phyloP scores from a whole-genome alignment of 1,140 invertebrate genomes.

The Magallana gigas region DNA sequence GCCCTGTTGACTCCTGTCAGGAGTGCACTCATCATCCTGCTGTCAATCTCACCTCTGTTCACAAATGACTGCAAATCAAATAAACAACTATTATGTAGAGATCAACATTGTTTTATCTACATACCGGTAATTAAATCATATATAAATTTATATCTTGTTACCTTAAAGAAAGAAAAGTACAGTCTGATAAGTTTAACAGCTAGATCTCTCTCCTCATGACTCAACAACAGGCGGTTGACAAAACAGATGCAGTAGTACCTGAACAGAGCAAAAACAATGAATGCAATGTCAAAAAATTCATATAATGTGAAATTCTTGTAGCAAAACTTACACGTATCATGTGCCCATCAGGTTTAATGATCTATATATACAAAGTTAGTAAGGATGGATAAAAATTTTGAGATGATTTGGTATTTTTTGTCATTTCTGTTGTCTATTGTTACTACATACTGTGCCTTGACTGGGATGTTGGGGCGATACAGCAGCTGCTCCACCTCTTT shows the following conservation, averaged over 20 bases:
- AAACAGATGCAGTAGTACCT: slow-evolving; percentile 95
- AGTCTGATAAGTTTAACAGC: slow-evolving; percentile 91
- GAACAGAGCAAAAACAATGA: slow-evolving; percentile 35
- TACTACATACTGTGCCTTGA: slow-evolving; percentile 85
- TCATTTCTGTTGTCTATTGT: too few species aligned
- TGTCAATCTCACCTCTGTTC: slow-evolving; percentile 88
- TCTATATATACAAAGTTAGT: too few species aligned
- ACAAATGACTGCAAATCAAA: slow-evolving; percentile 81
- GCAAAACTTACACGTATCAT: too few species aligned
- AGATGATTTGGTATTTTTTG: too few species aligned
- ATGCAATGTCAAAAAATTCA: background rate
- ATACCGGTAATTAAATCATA: too few species aligned
- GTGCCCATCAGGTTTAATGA: too few species aligned
- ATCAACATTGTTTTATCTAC: background rate
- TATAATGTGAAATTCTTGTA: too few species aligned
- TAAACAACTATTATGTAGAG: slow-evolving; percentile 24
- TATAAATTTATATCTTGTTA: slow-evolving; percentile 76
- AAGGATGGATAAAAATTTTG: too few species aligned
- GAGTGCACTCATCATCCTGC: slow-evolving; percentile 94
- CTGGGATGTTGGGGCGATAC: slow-evolving; percentile 91
- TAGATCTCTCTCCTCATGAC: slow-evolving; percentile 87
- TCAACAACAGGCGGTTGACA: slow-evolving; percentile 87
- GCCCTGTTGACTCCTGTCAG: slow-evolving; percentile 93
- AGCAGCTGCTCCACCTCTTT: slow-evolving; percentile 93
- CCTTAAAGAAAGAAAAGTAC: slow-evolving; percentile 98